phyloP scores from a whole-genome alignment of 2,113 vertebrate genomes.

The Syngnathus scovelli region DNA sequence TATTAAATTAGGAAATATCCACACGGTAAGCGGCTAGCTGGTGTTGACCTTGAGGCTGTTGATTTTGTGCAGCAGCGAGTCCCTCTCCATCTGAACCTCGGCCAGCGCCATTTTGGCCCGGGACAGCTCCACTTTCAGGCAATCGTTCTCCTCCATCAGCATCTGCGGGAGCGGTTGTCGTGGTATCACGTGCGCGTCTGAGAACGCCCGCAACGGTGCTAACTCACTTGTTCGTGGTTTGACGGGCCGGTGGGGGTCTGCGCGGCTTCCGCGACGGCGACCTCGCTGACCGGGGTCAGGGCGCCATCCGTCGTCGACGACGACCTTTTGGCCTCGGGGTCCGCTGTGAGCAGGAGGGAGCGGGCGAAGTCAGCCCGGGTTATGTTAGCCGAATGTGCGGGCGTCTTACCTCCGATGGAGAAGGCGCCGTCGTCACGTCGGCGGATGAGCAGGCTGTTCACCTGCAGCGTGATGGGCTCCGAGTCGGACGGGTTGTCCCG shows the following conservation, averaged over 20 bases:
- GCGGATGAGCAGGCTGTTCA: constrained; percentile 81
- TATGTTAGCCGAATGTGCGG: not conserved
- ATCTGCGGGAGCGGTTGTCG: constrained; percentile 41
- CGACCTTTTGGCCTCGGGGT: constrained; percentile 45
- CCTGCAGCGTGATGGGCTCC: constrained; percentile 77
- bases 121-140: constrained; percentile 87
- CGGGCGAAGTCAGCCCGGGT: not conserved
- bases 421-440: constrained; percentile 88
- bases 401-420: constrained; percentile 80
- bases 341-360: constrained; percentile 30
- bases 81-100: constrained; percentile 90
- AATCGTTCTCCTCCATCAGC: constrained; percentile 93
- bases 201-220: not conserved
- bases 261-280: constrained; percentile 62
- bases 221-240: constrained; percentile 76
- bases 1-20: not conserved
- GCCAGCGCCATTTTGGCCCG: constrained; percentile 91
- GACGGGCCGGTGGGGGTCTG: constrained; percentile 72
- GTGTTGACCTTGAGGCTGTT: constrained; percentile 70
- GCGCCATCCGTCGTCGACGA: constrained; percentile 32
- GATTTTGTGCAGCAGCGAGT: constrained; percentile 82
- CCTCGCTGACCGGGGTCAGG: constrained; percentile 45
- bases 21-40: not conserved
- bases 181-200: not conserved
- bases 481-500: constrained; percentile 68